These are phyloP conservation scores for Marmota monax DNA, from an alignment of 2,113 vertebrate species.

Conservation along the genomic window DNA sequence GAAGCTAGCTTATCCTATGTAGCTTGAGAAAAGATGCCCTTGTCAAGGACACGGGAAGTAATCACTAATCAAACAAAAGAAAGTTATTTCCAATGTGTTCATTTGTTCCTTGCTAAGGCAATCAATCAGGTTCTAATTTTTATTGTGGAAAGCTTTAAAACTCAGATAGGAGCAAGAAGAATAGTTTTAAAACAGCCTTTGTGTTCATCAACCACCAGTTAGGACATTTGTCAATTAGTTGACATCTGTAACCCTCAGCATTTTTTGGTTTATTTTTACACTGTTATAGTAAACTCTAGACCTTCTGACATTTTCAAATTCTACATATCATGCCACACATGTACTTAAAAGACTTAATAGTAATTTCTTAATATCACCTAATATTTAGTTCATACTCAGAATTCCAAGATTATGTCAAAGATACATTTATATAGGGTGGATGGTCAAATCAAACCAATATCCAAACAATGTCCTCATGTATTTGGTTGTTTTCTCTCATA, in stretches of 20 bases:
- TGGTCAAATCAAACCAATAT: background rate
- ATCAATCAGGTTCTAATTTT: background rate
- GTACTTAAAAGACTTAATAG: background rate
- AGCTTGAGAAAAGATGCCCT: background rate
- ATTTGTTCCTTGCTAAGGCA: conserved; percentile 41
- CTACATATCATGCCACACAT: too few relatives aligned
- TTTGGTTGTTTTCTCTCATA: background rate
- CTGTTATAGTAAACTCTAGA: background rate
- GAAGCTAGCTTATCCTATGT: background rate
- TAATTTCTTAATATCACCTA: background rate
- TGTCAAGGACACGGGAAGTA: background rate
- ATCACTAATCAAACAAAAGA: background rate
- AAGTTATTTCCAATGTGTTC: background rate
- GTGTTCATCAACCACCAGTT: background rate
- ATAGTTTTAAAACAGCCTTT: background rate
- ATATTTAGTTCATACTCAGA: background rate
- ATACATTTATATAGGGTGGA: background rate
- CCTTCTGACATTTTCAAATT: background rate
- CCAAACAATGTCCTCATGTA: background rate
- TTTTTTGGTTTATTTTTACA: conserved; percentile 10
- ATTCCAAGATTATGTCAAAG: background rate
- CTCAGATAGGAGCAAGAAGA: background rate
- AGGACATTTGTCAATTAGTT: background rate
- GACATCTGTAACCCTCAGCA: background rate
- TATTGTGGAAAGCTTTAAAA: background rate